Conservation (phyloP, 1,140 invertebrate genomes). For the Coenobita brevimanus region DNA sequence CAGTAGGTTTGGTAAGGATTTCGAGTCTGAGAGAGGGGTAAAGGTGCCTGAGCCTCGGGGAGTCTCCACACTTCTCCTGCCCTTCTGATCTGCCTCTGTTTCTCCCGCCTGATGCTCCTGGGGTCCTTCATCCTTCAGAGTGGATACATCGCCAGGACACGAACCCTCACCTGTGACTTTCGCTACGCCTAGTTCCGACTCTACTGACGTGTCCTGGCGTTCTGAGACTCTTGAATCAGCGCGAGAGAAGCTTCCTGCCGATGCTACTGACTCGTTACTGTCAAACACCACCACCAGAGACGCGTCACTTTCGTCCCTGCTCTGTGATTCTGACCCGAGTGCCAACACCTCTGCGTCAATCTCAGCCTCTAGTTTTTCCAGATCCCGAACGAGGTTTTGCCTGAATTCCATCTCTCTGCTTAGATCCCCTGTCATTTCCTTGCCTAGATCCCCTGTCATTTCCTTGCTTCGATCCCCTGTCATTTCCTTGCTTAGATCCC, state of each 20-base stretch:
- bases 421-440: not conserved
- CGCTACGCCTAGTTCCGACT: conserved; percentile 7
- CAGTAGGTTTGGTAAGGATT: conserved; percentile 65
- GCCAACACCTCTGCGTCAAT: conserved; percentile 26
- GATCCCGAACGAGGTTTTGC: conserved; percentile 43
- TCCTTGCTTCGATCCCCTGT: conserved; percentile 11
- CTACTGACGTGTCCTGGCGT: not conserved
- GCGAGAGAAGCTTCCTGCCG: conserved; percentile 20
- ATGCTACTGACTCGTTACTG: conserved; percentile 47
- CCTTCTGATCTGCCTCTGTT: not conserved
- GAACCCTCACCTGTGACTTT: not conserved
- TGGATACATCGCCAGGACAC: too few relatives aligned
- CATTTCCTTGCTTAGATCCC: too few relatives aligned
- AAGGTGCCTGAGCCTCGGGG: not conserved
- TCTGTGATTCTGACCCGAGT: not conserved
- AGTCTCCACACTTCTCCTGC: not conserved
- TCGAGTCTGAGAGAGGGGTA: conserved; percentile 41
- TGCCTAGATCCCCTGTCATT: too few relatives aligned
- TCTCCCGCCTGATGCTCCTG: not conserved
- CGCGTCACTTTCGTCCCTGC: conserved; percentile 7
- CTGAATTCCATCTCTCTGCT: conserved; percentile 48
- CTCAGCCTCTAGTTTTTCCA: conserved; percentile 52
- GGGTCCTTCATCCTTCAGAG: not conserved
- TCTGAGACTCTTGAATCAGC: not conserved
- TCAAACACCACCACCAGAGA: conserved; percentile 40